These are phyloP conservation scores for Caenorhabditis panamensis DNA, from an alignment of 2,888 invertebrate species.

Conservation along the genomic window DNA sequence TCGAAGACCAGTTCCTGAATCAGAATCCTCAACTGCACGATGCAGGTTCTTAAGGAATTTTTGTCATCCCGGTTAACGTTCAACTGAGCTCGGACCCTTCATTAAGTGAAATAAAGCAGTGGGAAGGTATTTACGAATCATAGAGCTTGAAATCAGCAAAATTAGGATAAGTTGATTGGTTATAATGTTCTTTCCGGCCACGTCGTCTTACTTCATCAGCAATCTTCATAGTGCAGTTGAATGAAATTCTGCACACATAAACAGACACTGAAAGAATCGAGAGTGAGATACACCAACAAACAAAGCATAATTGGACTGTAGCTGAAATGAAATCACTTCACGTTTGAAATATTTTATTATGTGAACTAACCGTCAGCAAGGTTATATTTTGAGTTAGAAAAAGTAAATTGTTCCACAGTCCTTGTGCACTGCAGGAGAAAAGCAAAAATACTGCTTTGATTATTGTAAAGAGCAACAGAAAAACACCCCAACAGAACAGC, in stretches of 20 bases:
- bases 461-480: conserved; percentile 43
- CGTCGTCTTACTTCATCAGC: conserved; percentile 55
- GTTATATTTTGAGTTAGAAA: conserved; percentile 29
- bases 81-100: too few relatives aligned
- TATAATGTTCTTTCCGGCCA: conserved; percentile 20
- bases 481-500: conserved; percentile 33
- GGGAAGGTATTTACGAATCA: too few relatives aligned
- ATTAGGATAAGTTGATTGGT: too few relatives aligned
- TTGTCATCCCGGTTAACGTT: too few relatives aligned
- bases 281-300: conserved; percentile 26
- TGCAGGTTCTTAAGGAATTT: too few relatives aligned
- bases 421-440: conserved; percentile 42
- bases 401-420: conserved; percentile 4
- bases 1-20: too few relatives aligned
- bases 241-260: conserved; percentile 53
- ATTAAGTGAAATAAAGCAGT: too few relatives aligned
- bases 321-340: too few relatives aligned
- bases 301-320: conserved; percentile 45
- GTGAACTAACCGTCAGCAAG: conserved; percentile 38
- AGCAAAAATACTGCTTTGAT: conserved; percentile 20
- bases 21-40: too few relatives aligned
- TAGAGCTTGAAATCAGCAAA: too few relatives aligned
- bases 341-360: neutral
- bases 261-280: conserved; percentile 32
- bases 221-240: conserved; percentile 54